Evolutionary conservation across 2,888 invertebrate genomes (phyloP).

Genomic region (Drosophila neoperkinsi): DNA sequence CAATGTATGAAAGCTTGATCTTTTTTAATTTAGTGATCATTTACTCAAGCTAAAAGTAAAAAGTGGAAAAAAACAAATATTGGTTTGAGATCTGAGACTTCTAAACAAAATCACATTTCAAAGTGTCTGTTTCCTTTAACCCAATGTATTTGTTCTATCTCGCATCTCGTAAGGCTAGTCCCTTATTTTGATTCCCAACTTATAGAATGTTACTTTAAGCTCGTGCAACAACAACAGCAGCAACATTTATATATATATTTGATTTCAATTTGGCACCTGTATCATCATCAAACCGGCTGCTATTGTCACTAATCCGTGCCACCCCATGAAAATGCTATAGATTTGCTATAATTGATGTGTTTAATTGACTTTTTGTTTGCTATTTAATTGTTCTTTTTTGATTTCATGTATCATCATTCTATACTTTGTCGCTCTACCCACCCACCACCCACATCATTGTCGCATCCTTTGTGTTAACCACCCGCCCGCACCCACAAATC

Average conservation of each 20-base stretch:
- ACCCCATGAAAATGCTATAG: conserved; percentile 1
- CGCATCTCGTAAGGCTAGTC: neutral
- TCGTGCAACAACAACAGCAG: conserved; percentile 2
- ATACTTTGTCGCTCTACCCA: conserved; percentile 56
- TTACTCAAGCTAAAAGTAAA: neutral
- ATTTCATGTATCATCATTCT: conserved; percentile 71
- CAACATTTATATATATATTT: neutral
- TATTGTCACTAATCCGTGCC: conserved; percentile 60
- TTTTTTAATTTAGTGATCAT: neutral
- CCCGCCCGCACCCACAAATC: conserved; percentile 30
- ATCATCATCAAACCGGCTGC: conserved; percentile 4
- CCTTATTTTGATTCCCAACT: neutral
- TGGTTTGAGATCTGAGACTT: neutral
- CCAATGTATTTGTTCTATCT: neutral
- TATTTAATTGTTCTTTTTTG: conserved; percentile 61
- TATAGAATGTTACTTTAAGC: neutral
- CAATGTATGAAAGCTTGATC: neutral
- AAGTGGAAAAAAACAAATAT: neutral
- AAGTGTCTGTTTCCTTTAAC: neutral
- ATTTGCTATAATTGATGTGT: conserved; percentile 19
- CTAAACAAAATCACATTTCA: neutral
- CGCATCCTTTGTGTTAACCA: conserved; percentile 65
- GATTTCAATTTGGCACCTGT: neutral
- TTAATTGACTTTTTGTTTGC: conserved; percentile 72
- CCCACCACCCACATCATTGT: conserved; percentile 43